Evolutionary conservation across 2,888 invertebrate genomes (phyloP).

Genomic region (Polietes domitor): DNA sequence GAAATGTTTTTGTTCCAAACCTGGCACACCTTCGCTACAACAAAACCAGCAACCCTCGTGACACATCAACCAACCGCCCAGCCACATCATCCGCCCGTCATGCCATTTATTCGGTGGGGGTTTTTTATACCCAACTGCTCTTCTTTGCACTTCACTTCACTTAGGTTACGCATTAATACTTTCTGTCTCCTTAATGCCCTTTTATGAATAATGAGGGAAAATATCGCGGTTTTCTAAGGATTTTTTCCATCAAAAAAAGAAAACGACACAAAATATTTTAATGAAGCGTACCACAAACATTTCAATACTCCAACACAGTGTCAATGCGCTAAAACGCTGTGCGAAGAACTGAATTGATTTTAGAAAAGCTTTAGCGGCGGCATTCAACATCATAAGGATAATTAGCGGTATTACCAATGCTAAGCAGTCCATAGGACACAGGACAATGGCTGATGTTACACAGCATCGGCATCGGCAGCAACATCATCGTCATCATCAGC

Average conservation of each 20-base stretch:
- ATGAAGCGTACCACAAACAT: conserved; percentile 48
- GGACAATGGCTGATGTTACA: conserved; percentile 52
- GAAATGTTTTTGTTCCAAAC: not conserved
- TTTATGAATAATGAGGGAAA: conserved; percentile 57
- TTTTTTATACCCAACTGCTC: conserved; percentile 4
- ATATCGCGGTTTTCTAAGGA: conserved; percentile 47
- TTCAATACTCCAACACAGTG: conserved; percentile 15
- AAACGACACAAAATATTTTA: conserved; percentile 32
- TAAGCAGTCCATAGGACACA: conserved; percentile 71
- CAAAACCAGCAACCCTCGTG: not conserved
- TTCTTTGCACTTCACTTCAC: no score
- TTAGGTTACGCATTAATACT: conserved; percentile 50
- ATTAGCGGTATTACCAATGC: conserved; percentile 77
- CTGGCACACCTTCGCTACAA: not conserved
- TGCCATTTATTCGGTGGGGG: not conserved
- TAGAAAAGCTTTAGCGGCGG: conserved; percentile 49
- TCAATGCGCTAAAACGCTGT: not conserved
- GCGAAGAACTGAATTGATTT: conserved; percentile 19
- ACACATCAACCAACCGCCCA: not conserved
- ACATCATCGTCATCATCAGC: conserved; percentile 15
- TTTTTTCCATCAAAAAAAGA: conserved; percentile 43
- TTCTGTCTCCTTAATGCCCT: conserved; percentile 55
- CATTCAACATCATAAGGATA: conserved; percentile 71
- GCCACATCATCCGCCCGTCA: not conserved
- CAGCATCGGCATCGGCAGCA: not conserved